Evolutionary conservation across 1,140 invertebrate genomes (phyloP).

Genomic region (Carposina sasakii): DNA sequence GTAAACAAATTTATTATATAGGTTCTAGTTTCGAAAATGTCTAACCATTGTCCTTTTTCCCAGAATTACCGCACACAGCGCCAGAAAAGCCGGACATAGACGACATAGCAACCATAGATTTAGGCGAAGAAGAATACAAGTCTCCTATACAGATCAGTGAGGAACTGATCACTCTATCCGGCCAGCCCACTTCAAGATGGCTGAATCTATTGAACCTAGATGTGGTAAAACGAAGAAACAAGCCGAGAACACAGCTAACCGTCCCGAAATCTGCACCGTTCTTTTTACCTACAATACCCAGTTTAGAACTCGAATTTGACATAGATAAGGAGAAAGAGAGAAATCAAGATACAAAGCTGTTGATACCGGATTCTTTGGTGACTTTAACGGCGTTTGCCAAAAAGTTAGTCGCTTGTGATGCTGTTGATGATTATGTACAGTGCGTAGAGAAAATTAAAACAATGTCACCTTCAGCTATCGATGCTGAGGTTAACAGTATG

Average conservation of each 20-base stretch:
- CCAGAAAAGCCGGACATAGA: slow-evolving; percentile 58
- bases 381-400: slow-evolving; percentile 81
- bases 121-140: slow-evolving; percentile 77
- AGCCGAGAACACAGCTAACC: slow-evolving; percentile 89
- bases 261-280: slow-evolving; percentile 92
- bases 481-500: slow-evolving; percentile 91
- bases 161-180: slow-evolving; percentile 90
- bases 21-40: too few relatives aligned
- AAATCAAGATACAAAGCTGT: slow-evolving; percentile 67
- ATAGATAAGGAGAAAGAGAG: slow-evolving; percentile 67
- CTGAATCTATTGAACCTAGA: slow-evolving; percentile 94
- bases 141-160: slow-evolving; percentile 87
- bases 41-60: slow-evolving; percentile 12
- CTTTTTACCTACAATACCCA: slow-evolving; percentile 93
- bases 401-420: slow-evolving; percentile 65
- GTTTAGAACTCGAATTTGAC: slow-evolving; percentile 88
- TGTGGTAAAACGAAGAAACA: slow-evolving; percentile 91
- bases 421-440: slow-evolving; percentile 66
- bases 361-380: slow-evolving; percentile 73
- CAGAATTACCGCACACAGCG: slow-evolving; percentile 58
- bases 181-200: slow-evolving; percentile 91
- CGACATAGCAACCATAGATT: slow-evolving; percentile 70
- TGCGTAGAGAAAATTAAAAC: slow-evolving; percentile 85
- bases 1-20: too few relatives aligned
- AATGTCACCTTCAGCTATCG: slow-evolving; percentile 88